phyloP scores from a whole-genome alignment of 2,113 vertebrate species.

The Syngnathus typhle region DNA sequence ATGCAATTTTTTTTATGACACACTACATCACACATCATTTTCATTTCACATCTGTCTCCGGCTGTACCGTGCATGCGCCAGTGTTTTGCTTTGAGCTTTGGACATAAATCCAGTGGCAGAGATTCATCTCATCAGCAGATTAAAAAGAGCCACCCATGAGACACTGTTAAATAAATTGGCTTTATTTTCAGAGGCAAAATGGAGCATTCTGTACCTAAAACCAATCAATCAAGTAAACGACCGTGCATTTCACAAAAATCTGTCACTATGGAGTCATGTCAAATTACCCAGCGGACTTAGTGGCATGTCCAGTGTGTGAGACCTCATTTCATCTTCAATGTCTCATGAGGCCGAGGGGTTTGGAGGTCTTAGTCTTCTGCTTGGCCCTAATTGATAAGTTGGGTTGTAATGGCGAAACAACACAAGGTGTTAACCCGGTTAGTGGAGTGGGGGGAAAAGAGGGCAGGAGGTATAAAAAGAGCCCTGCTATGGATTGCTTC shows the following conservation, averaged over 20 bases:
- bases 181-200: slow-evolving; percentile 55
- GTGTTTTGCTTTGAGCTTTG: slow-evolving; percentile 16
- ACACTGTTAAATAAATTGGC: slow-evolving; percentile 56
- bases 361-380: slow-evolving; percentile 38
- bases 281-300: slow-evolving; percentile 44
- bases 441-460: slow-evolving; percentile 33
- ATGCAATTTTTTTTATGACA: slow-evolving; percentile 5
- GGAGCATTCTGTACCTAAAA: slow-evolving; percentile 41
- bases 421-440: slow-evolving; percentile 67
- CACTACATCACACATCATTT: slow-evolving; percentile 10
- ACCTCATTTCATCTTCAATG: slow-evolving; percentile 56
- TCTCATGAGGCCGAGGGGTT: slow-evolving; percentile 28
- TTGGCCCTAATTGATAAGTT: slow-evolving; percentile 70
- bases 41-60: slow-evolving; percentile 22
- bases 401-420: slow-evolving; percentile 60
- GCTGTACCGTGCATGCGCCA: slow-evolving; percentile 4
- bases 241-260: slow-evolving; percentile 50
- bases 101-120: slow-evolving; percentile 37
- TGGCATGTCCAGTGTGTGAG: slow-evolving; percentile 29
- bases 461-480: slow-evolving; percentile 64
- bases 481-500: slow-evolving; percentile 60
- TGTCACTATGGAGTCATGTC: slow-evolving; percentile 34
- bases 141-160: slow-evolving; percentile 54
- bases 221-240: slow-evolving; percentile 65
- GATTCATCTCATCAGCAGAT: slow-evolving; percentile 57